Percentiles rank a stretch among this genome's conserved stretches.
phyloP scores from a whole-genome alignment of 2,888 invertebrate genomes.

The Pachydiplax longipennis region DNA sequence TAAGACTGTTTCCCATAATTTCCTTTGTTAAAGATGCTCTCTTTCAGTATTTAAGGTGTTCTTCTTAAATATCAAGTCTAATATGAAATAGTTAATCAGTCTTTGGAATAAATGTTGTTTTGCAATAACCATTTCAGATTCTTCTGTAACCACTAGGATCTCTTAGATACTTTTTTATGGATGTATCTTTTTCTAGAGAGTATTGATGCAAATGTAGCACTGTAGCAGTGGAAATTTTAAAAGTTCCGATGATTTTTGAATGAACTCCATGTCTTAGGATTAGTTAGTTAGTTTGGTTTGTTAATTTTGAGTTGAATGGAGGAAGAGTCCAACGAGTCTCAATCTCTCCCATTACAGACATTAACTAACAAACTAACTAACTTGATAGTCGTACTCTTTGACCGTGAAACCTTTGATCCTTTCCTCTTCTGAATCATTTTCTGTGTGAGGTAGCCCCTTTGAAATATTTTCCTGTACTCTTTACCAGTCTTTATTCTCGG shows the following conservation, averaged over 20 bases:
- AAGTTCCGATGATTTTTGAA: not conserved
- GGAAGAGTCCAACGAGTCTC: too few relatives aligned
- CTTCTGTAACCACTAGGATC: not conserved
- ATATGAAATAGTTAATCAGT: not conserved
- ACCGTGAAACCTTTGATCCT: not conserved
- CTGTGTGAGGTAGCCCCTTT: not conserved
- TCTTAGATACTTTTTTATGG: slow-evolving; percentile 18
- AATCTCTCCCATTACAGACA: too few relatives aligned
- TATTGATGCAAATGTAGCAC: slow-evolving; percentile 32
- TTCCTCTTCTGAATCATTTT: not conserved
- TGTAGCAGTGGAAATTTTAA: slow-evolving; percentile 17
- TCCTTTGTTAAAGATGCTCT: not conserved
- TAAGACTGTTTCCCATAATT: not conserved
- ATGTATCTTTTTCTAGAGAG: slow-evolving; percentile 27
- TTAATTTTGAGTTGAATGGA: too few relatives aligned
- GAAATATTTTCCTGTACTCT: not conserved
- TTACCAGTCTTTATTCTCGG: not conserved
- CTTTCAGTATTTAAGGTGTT: not conserved
- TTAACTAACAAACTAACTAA: too few relatives aligned
- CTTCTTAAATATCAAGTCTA: not conserved
- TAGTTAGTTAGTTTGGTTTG: not conserved
- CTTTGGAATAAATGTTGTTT: not conserved
- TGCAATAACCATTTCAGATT: not conserved
- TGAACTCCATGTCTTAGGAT: not conserved
- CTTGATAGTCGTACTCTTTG: not conserved